Conservation (phyloP, 1,140 invertebrate species). For the Diabrotica virgifera region DNA sequence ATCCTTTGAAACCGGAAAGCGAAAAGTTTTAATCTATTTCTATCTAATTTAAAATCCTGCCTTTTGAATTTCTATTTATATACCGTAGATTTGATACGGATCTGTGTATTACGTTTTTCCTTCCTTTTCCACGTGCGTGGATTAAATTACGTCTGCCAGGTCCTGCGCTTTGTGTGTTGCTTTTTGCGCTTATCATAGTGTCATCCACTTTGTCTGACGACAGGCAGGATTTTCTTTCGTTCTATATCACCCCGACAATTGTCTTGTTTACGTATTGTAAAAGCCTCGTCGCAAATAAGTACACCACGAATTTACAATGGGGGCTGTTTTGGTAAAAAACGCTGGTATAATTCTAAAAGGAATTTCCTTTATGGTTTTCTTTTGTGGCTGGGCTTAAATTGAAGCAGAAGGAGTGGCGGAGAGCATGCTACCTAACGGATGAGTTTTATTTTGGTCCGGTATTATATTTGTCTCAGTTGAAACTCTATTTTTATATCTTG, state of each 20-base stretch:
- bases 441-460: too few species aligned
- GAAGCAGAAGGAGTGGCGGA: not conserved
- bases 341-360: not conserved
- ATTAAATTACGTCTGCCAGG: not conserved
- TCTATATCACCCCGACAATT: not conserved
- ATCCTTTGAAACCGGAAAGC: too few species aligned
- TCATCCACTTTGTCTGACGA: constrained; percentile 1
- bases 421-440: too few species aligned
- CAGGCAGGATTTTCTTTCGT: constrained; percentile 1
- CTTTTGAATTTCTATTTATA: too few species aligned
- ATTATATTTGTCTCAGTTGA: too few species aligned
- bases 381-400: not conserved
- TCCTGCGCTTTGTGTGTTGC: not conserved
- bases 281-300: not conserved
- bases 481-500: too few species aligned
- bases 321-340: not conserved
- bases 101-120: not conserved
- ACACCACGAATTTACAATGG: not conserved
- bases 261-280: constrained; percentile 2
- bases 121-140: not conserved
- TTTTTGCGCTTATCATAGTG: constrained; percentile 2
- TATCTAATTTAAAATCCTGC: too few species aligned
- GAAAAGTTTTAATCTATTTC: too few species aligned
- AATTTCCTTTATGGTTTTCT: not conserved
- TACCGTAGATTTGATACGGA: not conserved